Evolutionary conservation across 2,888 invertebrate species (phyloP), one percentile per base, ranked within the genome.

Genomic region (Rambutsinella grinnellia): DNA sequence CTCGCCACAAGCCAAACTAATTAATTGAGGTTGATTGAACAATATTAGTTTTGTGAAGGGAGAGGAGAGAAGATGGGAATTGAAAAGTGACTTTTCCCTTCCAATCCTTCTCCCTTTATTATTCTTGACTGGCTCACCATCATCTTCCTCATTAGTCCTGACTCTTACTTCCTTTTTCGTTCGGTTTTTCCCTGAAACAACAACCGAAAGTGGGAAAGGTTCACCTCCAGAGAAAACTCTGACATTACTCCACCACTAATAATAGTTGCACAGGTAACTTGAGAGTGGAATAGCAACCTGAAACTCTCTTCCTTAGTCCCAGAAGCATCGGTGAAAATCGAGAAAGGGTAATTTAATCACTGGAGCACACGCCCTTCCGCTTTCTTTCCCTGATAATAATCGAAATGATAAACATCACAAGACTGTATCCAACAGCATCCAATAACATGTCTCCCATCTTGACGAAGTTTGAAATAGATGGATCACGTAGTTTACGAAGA

Each of bases 21-120:
- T 76, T 76, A 76, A 76, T 76, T 76, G 62, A 71, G 70, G 66
- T 71, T 76, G 65, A 70, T 76, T 71, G 76, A 66, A 71, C 71
- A 76, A 66, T 71, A 71, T 76, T 76, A 66, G 63, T 66, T 70
- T 60, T 63, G 24, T 17, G 24, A 26, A 28, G 44, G 26, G 21
- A 28, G 13, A 63, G 1, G 53, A 51, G 21, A 28, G n/a, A 27
- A 63, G 19, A 28, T 2, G 36, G 58, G 44, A 46, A 15, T 10
- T n/a, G 13, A 10, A 17, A 58, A 17, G n/a, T 13, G 17, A 13
- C 17, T 13, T n/a, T 17, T 13, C 17, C 17, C 61, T 19, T 17
- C 21, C 63, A 46, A 17, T 23, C 26, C 47, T 8, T 53, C 51
- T 21, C 26, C 68, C 67, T 72, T 75, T 76, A 68, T 76, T 76